Percentiles rank a stretch among this genome's conserved stretches.
Evolutionary conservation across 2,113 vertebrate genomes (phyloP).

Genomic region (Eublepharis macularius): DNA sequence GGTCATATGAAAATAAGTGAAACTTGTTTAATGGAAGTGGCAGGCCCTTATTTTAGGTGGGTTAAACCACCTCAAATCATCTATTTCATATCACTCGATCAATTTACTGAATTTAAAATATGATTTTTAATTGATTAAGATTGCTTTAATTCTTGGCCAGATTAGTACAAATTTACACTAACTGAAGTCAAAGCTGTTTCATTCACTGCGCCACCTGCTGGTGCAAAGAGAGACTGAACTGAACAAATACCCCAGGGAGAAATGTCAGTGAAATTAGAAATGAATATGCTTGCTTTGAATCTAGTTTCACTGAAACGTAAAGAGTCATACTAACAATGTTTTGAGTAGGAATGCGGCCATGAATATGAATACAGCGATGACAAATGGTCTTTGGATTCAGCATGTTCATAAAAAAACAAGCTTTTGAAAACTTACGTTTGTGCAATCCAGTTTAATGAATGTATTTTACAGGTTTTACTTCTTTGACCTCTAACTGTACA

Average conservation of each 20-base stretch:
- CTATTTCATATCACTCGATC: not conserved
- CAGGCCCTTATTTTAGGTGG: too few species aligned
- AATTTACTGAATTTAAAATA: not conserved
- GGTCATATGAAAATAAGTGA: too few species aligned
- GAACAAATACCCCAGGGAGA: not conserved
- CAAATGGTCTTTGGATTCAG: not conserved
- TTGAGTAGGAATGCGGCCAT: not conserved
- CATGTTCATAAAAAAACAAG: not conserved
- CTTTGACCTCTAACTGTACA: too few species aligned
- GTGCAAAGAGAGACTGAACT: accelerated
- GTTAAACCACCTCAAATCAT: not conserved
- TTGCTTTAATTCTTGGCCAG: not conserved
- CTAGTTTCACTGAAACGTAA: not conserved
- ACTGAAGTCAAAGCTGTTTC: slow-evolving; percentile 4
- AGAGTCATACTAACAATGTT: not conserved
- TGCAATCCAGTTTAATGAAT: not conserved
- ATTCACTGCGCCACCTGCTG: slow-evolving; percentile 31
- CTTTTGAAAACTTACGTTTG: not conserved
- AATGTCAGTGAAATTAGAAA: slow-evolving; percentile 8
- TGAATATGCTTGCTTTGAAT: not conserved
- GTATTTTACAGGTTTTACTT: too few species aligned
- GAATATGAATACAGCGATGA: not conserved
- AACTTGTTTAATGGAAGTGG: too few species aligned
- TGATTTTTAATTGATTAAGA: not conserved
- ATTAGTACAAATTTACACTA: not conserved